Evolutionary conservation across 1,140 invertebrate species (phyloP), one percentile per base, ranked within the genome.

Genomic region (Drosophila asahinai): DNA sequence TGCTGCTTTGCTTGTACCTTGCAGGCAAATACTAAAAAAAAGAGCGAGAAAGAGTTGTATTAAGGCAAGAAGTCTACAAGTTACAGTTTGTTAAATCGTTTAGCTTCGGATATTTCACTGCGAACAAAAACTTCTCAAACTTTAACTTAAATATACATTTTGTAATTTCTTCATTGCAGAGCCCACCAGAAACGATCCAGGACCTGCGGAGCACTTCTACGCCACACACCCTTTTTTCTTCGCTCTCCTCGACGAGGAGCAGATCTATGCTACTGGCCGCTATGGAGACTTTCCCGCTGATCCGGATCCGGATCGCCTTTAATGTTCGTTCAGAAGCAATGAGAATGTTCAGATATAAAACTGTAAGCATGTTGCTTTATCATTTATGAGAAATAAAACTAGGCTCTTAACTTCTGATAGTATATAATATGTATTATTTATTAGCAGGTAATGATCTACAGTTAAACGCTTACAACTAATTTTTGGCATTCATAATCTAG

Each of bases 141-240:
- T 25, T 7, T 30, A 30, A 30, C 6, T 30, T 30, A 30, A 30
- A 30, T 8, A 30, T 8, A 30, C 5, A 6, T 30, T 30, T 30
- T 30, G 30, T 9, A 25, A 19, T 45, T 19, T 30, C 14, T 22
- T 22, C 19, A 22, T 22, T 22, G 19, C 19, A 47, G 27, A 36
- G 12, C 5, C 25, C 2, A 15, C 8, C 1, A 61, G 43, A 22
- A 30, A 61, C 5, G 27, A 47, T 5, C 36, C 15, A 27, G 3
- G 43, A 19, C 33, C 33, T 17, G 0, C 19, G 8, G n/a, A 19
- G 11, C 52, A 66, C 33, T 66, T 66, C n/a, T 47, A 25, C 36
- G 42, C 63, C 11, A 25, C 54, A 6, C 64, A 66, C 48, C 64
- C 54, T 2, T 66, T 49, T 22, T 66, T 66, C 33, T 66, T 66